Base-by-base conservation (phyloP, 2,888 invertebrate genomes). In the Drosophila parthenogenetica region DNA sequence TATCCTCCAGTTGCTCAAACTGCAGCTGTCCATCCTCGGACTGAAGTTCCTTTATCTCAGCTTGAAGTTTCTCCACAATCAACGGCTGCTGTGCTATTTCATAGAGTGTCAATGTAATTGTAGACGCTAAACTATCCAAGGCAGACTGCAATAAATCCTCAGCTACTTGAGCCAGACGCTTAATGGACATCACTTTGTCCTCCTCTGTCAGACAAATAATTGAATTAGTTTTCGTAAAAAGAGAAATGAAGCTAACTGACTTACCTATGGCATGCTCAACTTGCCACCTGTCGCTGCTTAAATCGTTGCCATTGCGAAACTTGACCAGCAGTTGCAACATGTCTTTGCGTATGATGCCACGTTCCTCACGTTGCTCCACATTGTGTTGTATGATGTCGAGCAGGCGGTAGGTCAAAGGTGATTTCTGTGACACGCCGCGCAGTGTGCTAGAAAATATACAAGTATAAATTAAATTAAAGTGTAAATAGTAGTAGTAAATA, bases 311-410 rank as follows among this genome's bases (percentile, higher is more conserved):
- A 65, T 93, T 93, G 42, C 93, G 91, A 14, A 93, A 83, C 70
- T 93, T 91, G 25, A 93, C 92, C 69, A 93, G 69, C 22, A 93
- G 72, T 63, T 93, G 93, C 54, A 93, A 89, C 39, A 93, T 90
- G 72, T 93, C 93, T 63, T 92, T 91, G n/a, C 93, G 90, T 49
- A 89, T 86, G 2, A 91, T 76, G 43, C 92, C 92, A 32, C 90
- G 90, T 11, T 89, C 81, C 72, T 93, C 92, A 11, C 94, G 91
- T 51, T 87, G 81, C 13, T 90, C 90, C 7, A 93, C 90, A 37
- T 92, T 92, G 22, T 91, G 81, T 10, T 90, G 90, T 0, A 93
- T 74, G 11, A 91, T 73, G 59, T 91, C 88, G 10, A 86, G 73
- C 29, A 90, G 77, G 8, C 90, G 83, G 66, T 90, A 90, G 40